Evolutionary conservation across 2,113 vertebrate species (phyloP), one percentile per base, ranked within the genome.

Genomic region (Otis tarda): DNA sequence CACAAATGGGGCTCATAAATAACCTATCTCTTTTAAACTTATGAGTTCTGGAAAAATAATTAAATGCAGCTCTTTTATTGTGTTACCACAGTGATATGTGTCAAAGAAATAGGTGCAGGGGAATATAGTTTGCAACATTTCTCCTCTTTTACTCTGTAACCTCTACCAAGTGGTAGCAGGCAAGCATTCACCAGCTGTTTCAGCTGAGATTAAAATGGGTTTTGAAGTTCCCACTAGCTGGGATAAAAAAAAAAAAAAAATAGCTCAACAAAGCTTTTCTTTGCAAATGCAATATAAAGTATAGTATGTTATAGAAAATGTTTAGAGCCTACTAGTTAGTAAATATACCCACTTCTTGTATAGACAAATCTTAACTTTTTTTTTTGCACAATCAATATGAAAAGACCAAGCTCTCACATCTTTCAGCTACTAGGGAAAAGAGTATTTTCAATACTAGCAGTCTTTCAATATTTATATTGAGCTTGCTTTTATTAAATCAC

Each of bases 401-500:
- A 90, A 73, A 88, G 88, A 90, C 93, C 95, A 97, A 97, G 83
- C 95, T 96, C 85, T 96, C 93, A 77, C 57, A 69, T 90, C 93
- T 97, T 98, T 97, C 93, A 96, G 89, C 92, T 95, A 53, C 75
- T 39, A 82, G 87, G 84, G 85, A 76, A 84, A 94, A 95, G 96
- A 80, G 47, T 90, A 91, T 94, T 97, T 97, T 94, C 81, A 59
- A 89, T 93, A 96, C 76, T 74, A 97, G 95, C 95, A 94, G 96
- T 87, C 83, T 81, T 97, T 97, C 97, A 97, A 96, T 98, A 98
- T 98, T 98, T 98, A 98, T 98, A 97, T 97, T 91, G 97, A 97
- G 94, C 96, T 96, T 95, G 94, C 96, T 92, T 97, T 98, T 98
- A 98, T 98, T 98, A 98, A 98, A 98, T 98, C 98, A 98, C 96